Conservation (phyloP, 2,888 invertebrate genomes). For the Eupithecia pulchellata region DNA sequence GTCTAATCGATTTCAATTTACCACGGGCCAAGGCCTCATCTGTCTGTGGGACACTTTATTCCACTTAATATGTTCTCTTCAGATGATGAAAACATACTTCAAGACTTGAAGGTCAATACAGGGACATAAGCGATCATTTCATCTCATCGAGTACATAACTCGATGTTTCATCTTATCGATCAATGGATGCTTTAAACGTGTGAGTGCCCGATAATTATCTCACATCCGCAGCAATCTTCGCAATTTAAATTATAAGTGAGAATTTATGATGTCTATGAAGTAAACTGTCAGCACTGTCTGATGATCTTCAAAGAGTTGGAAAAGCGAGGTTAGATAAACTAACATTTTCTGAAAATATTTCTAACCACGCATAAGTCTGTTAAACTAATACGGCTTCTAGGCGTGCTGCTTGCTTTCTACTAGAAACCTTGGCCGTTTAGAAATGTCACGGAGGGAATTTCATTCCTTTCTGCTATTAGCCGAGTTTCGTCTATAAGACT, state of each 20-base stretch:
- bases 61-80: slow-evolving; percentile 35
- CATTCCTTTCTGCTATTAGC: slow-evolving; percentile 39
- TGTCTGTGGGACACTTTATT: slow-evolving; percentile 43
- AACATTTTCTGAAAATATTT: background rate
- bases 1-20: slow-evolving; percentile 46
- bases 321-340: background rate
- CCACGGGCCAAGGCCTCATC: slow-evolving; percentile 47
- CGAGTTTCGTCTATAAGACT: slow-evolving; percentile 31
- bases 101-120: slow-evolving; percentile 38
- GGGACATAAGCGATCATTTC: background rate
- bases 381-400: slow-evolving; percentile 10
- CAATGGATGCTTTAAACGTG: slow-evolving; percentile 7
- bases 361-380: slow-evolving; percentile 4
- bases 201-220: background rate
- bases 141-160: no score
- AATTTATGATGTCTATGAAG: slow-evolving; percentile 2
- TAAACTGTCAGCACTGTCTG: slow-evolving; percentile 13
- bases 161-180: slow-evolving; percentile 7
- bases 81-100: slow-evolving; percentile 42
- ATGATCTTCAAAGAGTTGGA: background rate
- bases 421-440: slow-evolving; percentile 43
- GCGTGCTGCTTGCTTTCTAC: slow-evolving; percentile 41
- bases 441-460: slow-evolving; percentile 42
- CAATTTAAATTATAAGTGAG: background rate
- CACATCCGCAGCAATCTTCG: background rate